Evolutionary conservation across 2,797 vertebrate genomes (phyloP), one percentile per base, ranked within the genome.

Genomic region (Molossus alvarezi): DNA sequence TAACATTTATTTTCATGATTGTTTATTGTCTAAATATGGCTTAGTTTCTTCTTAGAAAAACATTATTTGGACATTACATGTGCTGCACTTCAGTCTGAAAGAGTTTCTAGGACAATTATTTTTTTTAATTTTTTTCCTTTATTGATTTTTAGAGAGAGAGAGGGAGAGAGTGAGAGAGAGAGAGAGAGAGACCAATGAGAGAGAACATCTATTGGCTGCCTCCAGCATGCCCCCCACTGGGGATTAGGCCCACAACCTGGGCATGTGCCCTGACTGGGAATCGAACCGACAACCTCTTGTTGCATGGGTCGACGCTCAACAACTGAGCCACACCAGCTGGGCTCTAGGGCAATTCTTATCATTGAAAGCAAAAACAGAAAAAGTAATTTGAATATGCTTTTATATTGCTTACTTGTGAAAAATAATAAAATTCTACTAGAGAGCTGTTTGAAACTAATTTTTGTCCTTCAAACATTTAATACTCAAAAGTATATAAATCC

Each of bases 401-500:
- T 98, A 97, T 97, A 97, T 97, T 98, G 98, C 98, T 98, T 98
- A 98, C 98, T 98, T 86, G 10, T 98, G 98, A 98, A 98, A 98
- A 98, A 98, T 98, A 98, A 98, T 98, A 97, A 98, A 98, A 97
- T 98, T 98, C 99, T 99, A 98, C 98, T 98, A 98, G 97, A 98
- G 98, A 98, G 98, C 97, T 98, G 98, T 99, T 98, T 98, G 98
- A 98, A 98, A 98, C 98, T 98, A 98, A 95, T 98, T 96, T 98
- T 98, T 98, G 98, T 99, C 98, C 98, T 98, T 98, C 97, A 98
- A 98, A 98, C 96, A 95, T 98, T 97, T 99, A 98, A 99, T 99
- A 98, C 98, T 98, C 98, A 98, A 98, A 99, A 99, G 99, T 98
- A 98, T 98, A 98, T 98, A 98, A 99, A 98, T 98, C 99, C 99